Percentiles rank a stretch among this genome's conserved stretches.
Evolutionary conservation across 1,140 invertebrate species (phyloP).

Genomic region (Sinella curviseta): DNA sequence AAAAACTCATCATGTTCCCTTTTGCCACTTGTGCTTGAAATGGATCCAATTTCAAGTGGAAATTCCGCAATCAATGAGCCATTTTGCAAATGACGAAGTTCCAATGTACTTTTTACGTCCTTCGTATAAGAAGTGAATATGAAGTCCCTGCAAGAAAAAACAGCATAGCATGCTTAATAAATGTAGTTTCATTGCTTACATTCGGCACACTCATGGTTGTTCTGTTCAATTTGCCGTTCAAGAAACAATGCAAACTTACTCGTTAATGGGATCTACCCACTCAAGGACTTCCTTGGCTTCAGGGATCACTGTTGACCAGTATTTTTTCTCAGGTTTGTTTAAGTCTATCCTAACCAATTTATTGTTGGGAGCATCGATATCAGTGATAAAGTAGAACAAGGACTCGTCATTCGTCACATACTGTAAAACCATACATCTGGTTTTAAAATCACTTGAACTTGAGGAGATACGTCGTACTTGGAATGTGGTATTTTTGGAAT

Average conservation of each 20-base stretch:
- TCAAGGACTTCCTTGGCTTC: constrained; percentile 77
- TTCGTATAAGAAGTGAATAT: constrained; percentile 85
- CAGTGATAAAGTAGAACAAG: constrained; percentile 36
- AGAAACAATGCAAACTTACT: constrained; percentile 48
- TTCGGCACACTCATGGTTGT: not conserved
- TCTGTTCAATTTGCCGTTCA: too few species aligned
- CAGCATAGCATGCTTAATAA: not conserved
- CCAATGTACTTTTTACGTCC: constrained; percentile 83
- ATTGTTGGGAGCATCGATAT: constrained; percentile 35
- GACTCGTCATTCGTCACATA: constrained; percentile 40
- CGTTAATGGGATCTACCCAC: constrained; percentile 78
- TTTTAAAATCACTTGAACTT: too few species aligned
- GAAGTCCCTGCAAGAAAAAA: constrained; percentile 62
- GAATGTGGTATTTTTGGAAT: not conserved
- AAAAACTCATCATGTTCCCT: constrained; percentile 86
- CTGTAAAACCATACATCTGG: not conserved
- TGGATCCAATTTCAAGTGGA: constrained; percentile 79
- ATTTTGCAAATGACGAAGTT: constrained; percentile 73
- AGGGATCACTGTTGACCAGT: constrained; percentile 33
- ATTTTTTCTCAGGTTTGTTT: constrained; percentile 33
- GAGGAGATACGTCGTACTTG: too few species aligned
- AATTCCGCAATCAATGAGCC: constrained; percentile 75
- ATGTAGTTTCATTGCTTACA: too few species aligned
- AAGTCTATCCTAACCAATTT: constrained; percentile 40
- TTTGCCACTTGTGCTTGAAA: constrained; percentile 79